Conservation (phyloP, 2,113 vertebrate species). For the Salvator merianae region DNA sequence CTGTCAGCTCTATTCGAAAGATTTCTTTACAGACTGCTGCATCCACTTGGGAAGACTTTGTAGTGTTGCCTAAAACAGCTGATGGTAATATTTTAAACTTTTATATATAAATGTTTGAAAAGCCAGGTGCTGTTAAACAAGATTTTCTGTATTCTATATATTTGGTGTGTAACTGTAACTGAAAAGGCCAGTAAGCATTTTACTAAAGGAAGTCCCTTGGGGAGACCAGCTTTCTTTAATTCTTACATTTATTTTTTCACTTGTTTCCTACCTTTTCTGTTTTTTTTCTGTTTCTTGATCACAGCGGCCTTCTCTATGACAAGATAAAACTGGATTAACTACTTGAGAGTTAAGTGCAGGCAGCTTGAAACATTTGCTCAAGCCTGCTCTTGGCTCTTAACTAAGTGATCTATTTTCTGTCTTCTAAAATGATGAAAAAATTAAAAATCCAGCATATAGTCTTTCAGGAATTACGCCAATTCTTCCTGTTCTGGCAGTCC, state of each 20-base stretch:
- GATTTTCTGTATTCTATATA: neutral
- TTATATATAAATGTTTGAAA: constrained; percentile 32
- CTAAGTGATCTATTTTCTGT: constrained; percentile 3
- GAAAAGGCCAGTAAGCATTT: constrained; percentile 41
- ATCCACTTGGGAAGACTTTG: constrained; percentile 10
- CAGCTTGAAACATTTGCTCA: constrained; percentile 21
- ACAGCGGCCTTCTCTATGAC: constrained; percentile 15
- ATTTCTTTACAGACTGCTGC: constrained; percentile 41
- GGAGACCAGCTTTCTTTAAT: neutral
- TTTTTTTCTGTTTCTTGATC: neutral
- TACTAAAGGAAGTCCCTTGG: constrained; percentile 4
- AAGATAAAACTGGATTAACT: constrained; percentile 20
- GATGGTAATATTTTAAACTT: neutral
- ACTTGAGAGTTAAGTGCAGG: constrained; percentile 8
- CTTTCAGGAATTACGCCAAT: constrained; percentile 17
- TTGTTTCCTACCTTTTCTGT: neutral
- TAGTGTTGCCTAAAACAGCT: constrained; percentile 21
- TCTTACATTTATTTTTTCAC: neutral
- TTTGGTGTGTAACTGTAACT: constrained; percentile 20
- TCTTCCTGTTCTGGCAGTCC: constrained; percentile 35
- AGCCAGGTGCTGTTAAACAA: constrained; percentile 21
- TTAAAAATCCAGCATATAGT: constrained; percentile 34
- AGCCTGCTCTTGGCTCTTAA: constrained; percentile 24
- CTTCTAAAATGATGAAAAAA: constrained; percentile 30
- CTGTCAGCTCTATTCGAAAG: constrained; percentile 49